Evolutionary conservation across 2,113 vertebrate species (phyloP), one percentile per base, ranked within the genome.

Genomic region (Stomatorhinus ivindoensis): DNA sequence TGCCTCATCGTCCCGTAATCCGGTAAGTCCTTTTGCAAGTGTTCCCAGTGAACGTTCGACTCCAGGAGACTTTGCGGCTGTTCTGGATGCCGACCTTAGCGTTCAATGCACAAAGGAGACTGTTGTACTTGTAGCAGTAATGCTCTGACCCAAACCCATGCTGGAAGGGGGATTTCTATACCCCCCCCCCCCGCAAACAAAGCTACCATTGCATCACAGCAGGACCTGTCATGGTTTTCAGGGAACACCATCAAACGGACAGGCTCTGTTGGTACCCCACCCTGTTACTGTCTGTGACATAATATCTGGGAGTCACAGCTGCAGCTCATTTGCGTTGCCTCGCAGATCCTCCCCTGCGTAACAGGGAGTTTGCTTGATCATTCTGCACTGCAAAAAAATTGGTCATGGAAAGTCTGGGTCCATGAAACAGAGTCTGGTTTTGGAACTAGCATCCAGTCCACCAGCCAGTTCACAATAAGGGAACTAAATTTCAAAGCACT

Each of bases 141-240:
- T 93, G 91, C 92, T 93, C 91, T 90, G 92, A 94, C 93, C 93
- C 93, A 94, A 93, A 91, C 91, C 93, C 80, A 88, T 88, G 91
- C 92, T 92, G 48, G 89, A 92, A 94, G 93, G 94, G 95, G 46
- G 95, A 95, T 95, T 94, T 94, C 95, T 94, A 94, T 95, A 6
- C 53, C 53, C 2, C 4, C 21, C 24, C 55, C 55, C 94, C 95
- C 94, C 94, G 93, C 92, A 93, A 95, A 95, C 94, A 92, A 93
- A 95, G 93, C 95, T 95, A 95, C 95, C 95, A 95, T 96, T 95
- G 96, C 95, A 93, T 96, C 95, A 96, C 94, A 89, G 65, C 90
- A 31, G 89, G 92, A 91, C 91, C 93, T 93, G 93, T 95, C 92
- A 4, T 93, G 88, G 76, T 91, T 93, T 94, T 92, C 94, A 80